phyloP scores from a whole-genome alignment of 2,113 vertebrate species.

The Lampris incognitus region DNA sequence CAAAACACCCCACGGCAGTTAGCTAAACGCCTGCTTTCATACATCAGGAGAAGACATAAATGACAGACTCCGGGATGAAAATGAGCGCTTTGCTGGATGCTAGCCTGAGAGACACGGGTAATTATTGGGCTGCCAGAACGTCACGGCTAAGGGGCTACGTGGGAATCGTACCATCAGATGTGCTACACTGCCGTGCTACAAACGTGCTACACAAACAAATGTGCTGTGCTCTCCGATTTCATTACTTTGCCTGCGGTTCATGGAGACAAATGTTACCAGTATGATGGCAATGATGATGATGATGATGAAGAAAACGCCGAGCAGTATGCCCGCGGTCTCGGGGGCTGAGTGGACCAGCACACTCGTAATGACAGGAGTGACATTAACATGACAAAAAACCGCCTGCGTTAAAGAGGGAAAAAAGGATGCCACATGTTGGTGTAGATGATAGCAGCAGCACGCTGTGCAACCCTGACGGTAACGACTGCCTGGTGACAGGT shows the following conservation, averaged over 20 bases:
- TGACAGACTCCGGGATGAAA: slow-evolving; percentile 24
- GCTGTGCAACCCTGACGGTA: too few relatives aligned
- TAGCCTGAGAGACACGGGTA: slow-evolving; percentile 1
- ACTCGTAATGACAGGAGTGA: not conserved
- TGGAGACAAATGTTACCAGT: too few relatives aligned
- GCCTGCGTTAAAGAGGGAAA: too few relatives aligned
- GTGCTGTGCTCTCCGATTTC: not conserved
- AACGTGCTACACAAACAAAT: not conserved
- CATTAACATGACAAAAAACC: not conserved
- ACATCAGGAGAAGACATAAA: slow-evolving; percentile 4
- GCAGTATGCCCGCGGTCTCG: not conserved
- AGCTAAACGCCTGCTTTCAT: slow-evolving; percentile 6
- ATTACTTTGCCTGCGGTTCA: too few relatives aligned
- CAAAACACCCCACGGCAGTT: not conserved
- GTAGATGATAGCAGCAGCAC: too few relatives aligned
- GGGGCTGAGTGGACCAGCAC: not conserved
- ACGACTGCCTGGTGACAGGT: too few relatives aligned
- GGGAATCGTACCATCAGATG: slow-evolving; percentile 19
- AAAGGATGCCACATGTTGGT: too few relatives aligned
- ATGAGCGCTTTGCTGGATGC: not conserved
- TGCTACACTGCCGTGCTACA: slow-evolving; percentile 1
- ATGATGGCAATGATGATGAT: too few relatives aligned
- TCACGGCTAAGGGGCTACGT: not conserved
- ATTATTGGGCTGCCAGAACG: slow-evolving; percentile 33
- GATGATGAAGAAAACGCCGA: too few relatives aligned